Evolutionary conservation across 2,797 vertebrate species (phyloP).

Genomic region (Distichodus sexfasciatus): DNA sequence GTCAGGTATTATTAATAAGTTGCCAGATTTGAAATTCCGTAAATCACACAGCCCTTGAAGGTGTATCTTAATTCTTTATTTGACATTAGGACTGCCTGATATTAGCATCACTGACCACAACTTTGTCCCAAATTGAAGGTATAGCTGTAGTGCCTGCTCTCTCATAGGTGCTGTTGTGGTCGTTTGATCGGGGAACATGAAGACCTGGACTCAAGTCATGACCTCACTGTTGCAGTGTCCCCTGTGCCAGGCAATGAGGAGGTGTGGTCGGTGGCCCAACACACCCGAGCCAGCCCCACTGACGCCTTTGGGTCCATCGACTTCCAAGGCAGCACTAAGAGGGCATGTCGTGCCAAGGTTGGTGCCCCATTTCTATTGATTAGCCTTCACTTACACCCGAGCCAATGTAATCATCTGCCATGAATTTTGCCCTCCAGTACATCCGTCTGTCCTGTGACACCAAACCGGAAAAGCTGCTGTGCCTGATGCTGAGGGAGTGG

Average conservation of each 20-base stretch:
- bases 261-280: conserved; percentile 83
- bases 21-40: too few species aligned
- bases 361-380: conserved; percentile 23
- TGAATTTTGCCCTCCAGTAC: conserved; percentile 74
- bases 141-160: conserved; percentile 3
- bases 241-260: conserved; percentile 60
- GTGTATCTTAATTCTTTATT: too few species aligned
- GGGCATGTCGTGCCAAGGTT: conserved; percentile 92
- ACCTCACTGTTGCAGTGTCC: conserved; percentile 50
- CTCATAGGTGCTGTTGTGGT: conserved; percentile 89
- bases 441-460: conserved; percentile 88
- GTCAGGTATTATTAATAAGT: too few species aligned
- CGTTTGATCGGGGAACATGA: conserved; percentile 85
- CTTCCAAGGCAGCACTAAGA: conserved; percentile 88
- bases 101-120: too few species aligned
- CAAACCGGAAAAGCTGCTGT: conserved; percentile 80
- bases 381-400: too few species aligned
- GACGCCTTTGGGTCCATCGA: conserved; percentile 90
- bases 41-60: too few species aligned
- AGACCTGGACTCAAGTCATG: conserved; percentile 66
- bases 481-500: conserved; percentile 93
- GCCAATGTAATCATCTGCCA: too few species aligned
- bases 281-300: conserved; percentile 85
- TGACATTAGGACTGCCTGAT: too few species aligned
- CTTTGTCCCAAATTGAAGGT: too few species aligned